Base-by-base conservation (phyloP, 2,113 vertebrate genomes). In the Chaenogobius annularis region DNA sequence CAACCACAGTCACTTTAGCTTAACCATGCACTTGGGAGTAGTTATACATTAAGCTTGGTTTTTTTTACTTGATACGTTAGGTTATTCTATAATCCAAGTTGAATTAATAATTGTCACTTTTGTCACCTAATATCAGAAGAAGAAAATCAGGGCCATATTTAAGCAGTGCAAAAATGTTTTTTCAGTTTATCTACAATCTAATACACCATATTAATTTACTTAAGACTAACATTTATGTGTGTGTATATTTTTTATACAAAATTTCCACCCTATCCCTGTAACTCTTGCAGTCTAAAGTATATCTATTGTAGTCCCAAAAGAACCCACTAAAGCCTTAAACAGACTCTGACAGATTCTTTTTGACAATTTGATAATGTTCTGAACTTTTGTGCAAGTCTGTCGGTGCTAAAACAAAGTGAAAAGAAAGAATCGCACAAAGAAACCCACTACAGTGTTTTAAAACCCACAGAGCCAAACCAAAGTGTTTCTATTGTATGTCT, bases 1-100 rank as follows among this genome's bases (percentile, higher is more conserved):
- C 77, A 85, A 82, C 63, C 87, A 70, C 20, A 17, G 59, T 78
- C 71, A 67, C 65, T 86, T 75, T 73, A 73, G n/a, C 82, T 68
- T 66, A 83, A 83, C 69, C n/a, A 3, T 54, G 50, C 50, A 54
- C 50, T 10, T 19, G 50, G 19, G 50, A 54, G 15, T 17, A 19
- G 14, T 19, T 9, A 54, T 54, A 54, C 50, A 54, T 54, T 54
- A 54, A n/a, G 6, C 1, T 3, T 4, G 14, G 3, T 50, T 7
- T 0, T 50, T 50, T 50, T 50, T 3, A 46, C 44, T 13, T 1
- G 1, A 46, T 9, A 9, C 37, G 37, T 40, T 40, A 7, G 37
- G 37, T 40, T 40, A 40, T 7, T 40, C 37, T 9, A 9, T 40
- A 40, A 40, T 40, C 37, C 37, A 40, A 31, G 26, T 1, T 31